Evolutionary conservation across 2,888 invertebrate genomes (phyloP).

Genomic region (Cheilosia urbana): DNA sequence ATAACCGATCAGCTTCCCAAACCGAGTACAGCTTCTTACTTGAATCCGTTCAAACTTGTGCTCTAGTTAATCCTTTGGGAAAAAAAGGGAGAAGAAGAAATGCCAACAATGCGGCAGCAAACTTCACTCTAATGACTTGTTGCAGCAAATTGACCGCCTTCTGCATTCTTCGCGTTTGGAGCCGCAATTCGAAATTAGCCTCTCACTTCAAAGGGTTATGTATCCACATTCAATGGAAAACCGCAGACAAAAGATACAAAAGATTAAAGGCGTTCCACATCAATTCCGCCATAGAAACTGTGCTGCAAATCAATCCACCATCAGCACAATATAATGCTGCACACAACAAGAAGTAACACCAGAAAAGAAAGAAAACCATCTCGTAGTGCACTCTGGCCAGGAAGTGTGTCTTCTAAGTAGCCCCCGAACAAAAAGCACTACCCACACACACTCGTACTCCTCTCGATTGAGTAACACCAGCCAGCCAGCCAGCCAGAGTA

Average conservation of each 20-base stretch:
- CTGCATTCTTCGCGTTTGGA: not conserved
- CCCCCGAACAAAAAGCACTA: slow-evolving; percentile 27
- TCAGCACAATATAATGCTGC: slow-evolving; percentile 54
- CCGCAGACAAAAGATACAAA: slow-evolving; percentile 65
- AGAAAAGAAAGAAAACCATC: slow-evolving; percentile 52
- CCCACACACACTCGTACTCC: slow-evolving; percentile 38
- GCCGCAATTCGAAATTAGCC: slow-evolving; percentile 48
- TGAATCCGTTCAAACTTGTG: too few relatives aligned
- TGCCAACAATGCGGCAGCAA: too few relatives aligned
- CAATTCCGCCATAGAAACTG: slow-evolving; percentile 55
- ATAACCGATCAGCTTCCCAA: too few relatives aligned
- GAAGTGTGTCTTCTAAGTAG: slow-evolving; percentile 64
- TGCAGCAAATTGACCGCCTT: slow-evolving; percentile 56
- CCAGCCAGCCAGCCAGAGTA: not conserved
- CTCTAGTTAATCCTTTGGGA: too few relatives aligned
- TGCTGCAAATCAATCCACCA: slow-evolving; percentile 64
- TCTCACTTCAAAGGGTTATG: slow-evolving; percentile 49
- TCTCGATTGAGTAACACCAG: slow-evolving; percentile 60
- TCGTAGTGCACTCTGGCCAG: slow-evolving; percentile 41
- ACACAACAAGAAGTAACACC: slow-evolving; percentile 46
- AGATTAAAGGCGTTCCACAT: slow-evolving; percentile 73
- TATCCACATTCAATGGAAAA: slow-evolving; percentile 49
- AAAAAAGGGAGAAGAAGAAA: too few relatives aligned
- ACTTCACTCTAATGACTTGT: slow-evolving; percentile 65
- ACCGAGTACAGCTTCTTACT: too few relatives aligned